A percentile compares a stretch with the other conserved stretches of the same genome.
phyloP scores from a whole-genome alignment of 2,888 invertebrate genomes.

The Eristalinus aeneus region DNA sequence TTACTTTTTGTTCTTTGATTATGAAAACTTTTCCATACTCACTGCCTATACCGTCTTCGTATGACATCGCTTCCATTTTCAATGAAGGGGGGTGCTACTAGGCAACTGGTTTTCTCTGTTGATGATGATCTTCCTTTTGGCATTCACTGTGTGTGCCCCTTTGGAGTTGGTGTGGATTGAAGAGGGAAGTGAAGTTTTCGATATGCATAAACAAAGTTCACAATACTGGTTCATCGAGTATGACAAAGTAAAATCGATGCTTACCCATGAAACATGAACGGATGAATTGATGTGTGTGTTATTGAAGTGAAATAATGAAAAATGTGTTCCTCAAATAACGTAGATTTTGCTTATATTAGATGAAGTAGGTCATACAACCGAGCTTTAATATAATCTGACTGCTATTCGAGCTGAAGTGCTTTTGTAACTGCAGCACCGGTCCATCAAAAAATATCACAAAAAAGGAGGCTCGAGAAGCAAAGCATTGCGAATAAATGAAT shows the following conservation, averaged over 20 bases:
- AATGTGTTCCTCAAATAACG: background rate
- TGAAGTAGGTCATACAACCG: too few relatives aligned
- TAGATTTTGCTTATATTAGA: background rate
- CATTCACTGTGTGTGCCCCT: constrained; percentile 5
- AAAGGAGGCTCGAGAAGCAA: background rate
- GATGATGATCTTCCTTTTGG: constrained; percentile 28
- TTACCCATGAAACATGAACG: background rate
- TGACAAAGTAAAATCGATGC: constrained; percentile 17
- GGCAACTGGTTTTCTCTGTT: background rate
- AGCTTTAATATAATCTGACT: background rate
- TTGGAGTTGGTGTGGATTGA: constrained; percentile 43
- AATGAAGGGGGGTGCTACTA: constrained; percentile 13
- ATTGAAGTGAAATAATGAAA: background rate
- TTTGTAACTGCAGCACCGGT: background rate
- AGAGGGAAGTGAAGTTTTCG: constrained; percentile 42
- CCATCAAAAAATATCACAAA: background rate
- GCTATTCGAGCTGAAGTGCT: background rate
- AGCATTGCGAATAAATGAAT: too few relatives aligned
- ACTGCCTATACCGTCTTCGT: constrained; percentile 25
- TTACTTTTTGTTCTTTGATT: constrained; percentile 13
- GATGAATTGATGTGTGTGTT: background rate
- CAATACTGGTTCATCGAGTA: constrained; percentile 50
- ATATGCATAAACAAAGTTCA: constrained; percentile 30
- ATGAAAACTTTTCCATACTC: constrained; percentile 48
- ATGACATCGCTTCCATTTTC: constrained; percentile 17